phyloP scores from a whole-genome alignment of 2,113 vertebrate genomes.

The Cinclus cinclus region DNA sequence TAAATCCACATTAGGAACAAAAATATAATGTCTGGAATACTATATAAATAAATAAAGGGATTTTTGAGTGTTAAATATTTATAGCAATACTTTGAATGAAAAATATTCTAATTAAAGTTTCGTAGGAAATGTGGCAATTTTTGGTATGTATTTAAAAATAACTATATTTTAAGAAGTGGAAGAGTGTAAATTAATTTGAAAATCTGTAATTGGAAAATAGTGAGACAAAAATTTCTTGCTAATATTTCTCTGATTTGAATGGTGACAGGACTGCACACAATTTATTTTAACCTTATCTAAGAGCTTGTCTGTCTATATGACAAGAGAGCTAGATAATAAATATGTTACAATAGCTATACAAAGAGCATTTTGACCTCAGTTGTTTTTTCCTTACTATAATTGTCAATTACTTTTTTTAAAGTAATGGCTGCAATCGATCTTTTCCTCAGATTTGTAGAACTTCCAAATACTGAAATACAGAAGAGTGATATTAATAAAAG shows the following conservation, averaged over 20 bases:
- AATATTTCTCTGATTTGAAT: not conserved
- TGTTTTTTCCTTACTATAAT: not conserved
- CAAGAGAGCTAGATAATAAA: not conserved
- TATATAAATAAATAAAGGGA: not conserved
- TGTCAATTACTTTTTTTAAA: not conserved
- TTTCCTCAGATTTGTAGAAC: not conserved
- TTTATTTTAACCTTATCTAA: not conserved
- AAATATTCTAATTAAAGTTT: not conserved
- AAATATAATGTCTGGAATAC: not conserved
- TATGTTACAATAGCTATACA: not conserved
- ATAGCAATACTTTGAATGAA: not conserved
- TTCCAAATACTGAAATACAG: not conserved
- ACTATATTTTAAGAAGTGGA: not conserved
- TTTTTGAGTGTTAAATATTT: not conserved
- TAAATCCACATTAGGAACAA: not conserved
- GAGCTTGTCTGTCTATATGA: not conserved
- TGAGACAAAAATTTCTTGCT: not conserved
- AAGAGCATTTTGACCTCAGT: not conserved
- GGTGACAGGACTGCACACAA: not conserved
- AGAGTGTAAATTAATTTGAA: not conserved
- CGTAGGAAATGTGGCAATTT: not conserved
- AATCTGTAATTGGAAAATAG: not conserved
- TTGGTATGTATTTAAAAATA: not conserved
- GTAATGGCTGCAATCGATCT: not conserved
- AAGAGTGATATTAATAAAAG: not conserved